Percentiles rank a stretch among this genome's conserved stretches.
phyloP scores from a whole-genome alignment of 1,140 invertebrate genomes.

The Helicoverpa zea region DNA sequence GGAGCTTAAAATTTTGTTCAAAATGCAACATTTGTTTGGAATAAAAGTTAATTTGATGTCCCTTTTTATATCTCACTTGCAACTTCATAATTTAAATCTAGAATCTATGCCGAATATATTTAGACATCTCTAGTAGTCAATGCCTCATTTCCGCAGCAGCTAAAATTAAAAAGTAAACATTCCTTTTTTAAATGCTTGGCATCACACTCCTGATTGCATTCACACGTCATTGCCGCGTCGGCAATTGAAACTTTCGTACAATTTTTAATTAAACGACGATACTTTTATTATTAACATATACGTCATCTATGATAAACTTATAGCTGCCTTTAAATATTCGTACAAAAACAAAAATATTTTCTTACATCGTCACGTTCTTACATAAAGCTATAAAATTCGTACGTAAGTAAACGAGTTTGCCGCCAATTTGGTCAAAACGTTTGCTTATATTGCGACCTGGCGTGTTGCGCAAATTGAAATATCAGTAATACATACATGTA shows the following conservation, averaged over 20 bases:
- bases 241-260: no score
- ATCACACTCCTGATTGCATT: neutral
- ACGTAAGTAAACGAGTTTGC: slow-evolving; percentile 35
- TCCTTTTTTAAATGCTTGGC: neutral
- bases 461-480: neutral
- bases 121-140: no score
- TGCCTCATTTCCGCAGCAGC: neutral
- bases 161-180: neutral
- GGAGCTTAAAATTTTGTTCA: no score
- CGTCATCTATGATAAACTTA: neutral
- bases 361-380: slow-evolving; percentile 30
- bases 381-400: slow-evolving; percentile 32
- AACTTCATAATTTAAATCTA: no score
- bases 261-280: neutral
- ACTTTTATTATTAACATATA: neutral
- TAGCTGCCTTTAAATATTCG: neutral
- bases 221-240: no score
- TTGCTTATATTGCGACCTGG: neutral
- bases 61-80: no score
- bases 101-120: no score
- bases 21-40: no score
- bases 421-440: neutral
- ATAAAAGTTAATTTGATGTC: no score
- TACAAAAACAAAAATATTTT: slow-evolving; percentile 6
- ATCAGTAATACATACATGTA: neutral